phyloP scores from a whole-genome alignment of 2,888 invertebrate genomes.

The Athalia rosae region DNA sequence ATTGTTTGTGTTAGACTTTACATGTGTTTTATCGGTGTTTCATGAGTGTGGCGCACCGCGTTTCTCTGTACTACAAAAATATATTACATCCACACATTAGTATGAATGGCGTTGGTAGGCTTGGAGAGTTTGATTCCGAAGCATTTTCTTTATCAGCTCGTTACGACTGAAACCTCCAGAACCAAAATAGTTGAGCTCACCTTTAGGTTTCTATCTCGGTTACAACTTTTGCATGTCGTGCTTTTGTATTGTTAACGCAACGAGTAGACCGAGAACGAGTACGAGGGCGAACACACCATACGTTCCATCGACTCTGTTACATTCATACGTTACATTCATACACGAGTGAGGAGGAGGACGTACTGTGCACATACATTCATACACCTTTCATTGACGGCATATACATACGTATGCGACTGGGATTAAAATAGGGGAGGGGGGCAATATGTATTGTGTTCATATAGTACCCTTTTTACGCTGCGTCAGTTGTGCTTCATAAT shows the following conservation, averaged over 20 bases:
- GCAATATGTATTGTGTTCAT: conserved; percentile 21
- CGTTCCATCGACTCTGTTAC: neutral
- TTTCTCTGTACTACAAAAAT: neutral
- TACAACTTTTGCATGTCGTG: too few species aligned
- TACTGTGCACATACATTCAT: neutral
- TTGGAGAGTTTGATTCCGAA: neutral
- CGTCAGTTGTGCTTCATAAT: conserved; percentile 44
- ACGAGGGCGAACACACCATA: too few species aligned
- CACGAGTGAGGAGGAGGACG: neutral
- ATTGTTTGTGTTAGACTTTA: neutral
- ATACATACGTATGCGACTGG: neutral
- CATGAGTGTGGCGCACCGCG: neutral
- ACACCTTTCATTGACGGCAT: conserved; percentile 16
- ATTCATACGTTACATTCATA: neutral
- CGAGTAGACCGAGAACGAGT: too few species aligned
- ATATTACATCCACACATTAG: neutral
- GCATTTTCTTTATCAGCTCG: too few species aligned
- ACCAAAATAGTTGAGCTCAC: too few species aligned
- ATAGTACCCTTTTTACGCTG: conserved; percentile 42
- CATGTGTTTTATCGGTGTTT: neutral
- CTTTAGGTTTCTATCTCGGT: too few species aligned
- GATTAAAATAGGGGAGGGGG: conserved; percentile 10
- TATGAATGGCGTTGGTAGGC: neutral
- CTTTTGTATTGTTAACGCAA: too few species aligned
- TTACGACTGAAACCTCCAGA: too few species aligned